A percentile compares a stretch with the other conserved stretches of the same genome.
These are phyloP conservation scores for Pipistrellus kuhlii DNA, from an alignment of 2,797 vertebrate species.

Conservation along the genomic window DNA sequence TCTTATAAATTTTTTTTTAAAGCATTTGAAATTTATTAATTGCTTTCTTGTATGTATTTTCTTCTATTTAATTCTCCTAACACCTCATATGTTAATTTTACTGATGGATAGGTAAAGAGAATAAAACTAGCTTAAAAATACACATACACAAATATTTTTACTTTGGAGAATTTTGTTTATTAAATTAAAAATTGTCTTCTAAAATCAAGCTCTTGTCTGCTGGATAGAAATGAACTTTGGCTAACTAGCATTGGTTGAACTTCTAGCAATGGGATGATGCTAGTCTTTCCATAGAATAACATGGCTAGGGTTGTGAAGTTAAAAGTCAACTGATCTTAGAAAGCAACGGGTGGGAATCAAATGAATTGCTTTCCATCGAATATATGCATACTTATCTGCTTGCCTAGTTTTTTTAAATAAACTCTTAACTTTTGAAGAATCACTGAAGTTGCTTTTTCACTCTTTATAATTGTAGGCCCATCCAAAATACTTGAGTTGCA, in stretches of 20 bases:
- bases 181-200: conserved; percentile 26
- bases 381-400: conserved; percentile 1
- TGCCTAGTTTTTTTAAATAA: conserved; percentile 59
- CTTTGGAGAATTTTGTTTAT: conserved; percentile 24
- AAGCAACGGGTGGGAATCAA: not conserved
- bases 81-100: not conserved
- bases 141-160: not conserved
- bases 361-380: conserved; percentile 47
- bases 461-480: conserved; percentile 90
- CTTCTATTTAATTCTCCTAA: conserved; percentile 7
- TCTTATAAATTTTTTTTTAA: not conserved
- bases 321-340: conserved; percentile 54
- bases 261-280: not conserved
- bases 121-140: conserved; percentile 59
- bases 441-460: conserved; percentile 59
- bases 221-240: not conserved
- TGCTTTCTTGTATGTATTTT: conserved; percentile 3
- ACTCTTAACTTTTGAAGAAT: conserved; percentile 22
- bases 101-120: not conserved
- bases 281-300: not conserved
- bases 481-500: conserved; percentile 98
- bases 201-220: not conserved
- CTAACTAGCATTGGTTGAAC: conserved; percentile 31
- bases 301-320: accelerated
- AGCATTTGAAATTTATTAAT: conserved; percentile 32